Evolutionary conservation across 2,797 vertebrate genomes (phyloP), one percentile per base, ranked within the genome.

Genomic region (Crenuchus spilurus): DNA sequence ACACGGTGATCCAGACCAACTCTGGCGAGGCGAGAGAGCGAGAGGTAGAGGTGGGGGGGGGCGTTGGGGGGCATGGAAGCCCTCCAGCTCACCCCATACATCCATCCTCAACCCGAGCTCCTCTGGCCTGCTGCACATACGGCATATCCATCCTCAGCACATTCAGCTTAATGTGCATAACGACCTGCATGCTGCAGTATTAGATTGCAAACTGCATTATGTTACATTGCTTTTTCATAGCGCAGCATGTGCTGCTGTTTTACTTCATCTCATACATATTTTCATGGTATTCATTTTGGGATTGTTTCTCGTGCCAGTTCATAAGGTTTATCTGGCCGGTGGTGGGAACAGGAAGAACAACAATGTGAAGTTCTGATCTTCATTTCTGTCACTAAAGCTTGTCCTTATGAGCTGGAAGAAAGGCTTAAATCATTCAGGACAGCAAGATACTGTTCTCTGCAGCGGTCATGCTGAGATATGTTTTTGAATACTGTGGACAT

Each of bases 61-160:
- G 63, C 57, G 76, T 71, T 70, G 63, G 33, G 60, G 72, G 65
- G 72, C 77, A 83, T 83, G 82, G 79, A 81, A 80, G 68, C 65
- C 41, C 28, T 83, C 77, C 79, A 81, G 44, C 77, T 75, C 82
- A 81, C 77, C 70, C 77, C 72, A 83, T 83, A 74, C 75, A 83
- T 83, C 75, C 75, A 72, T 77, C 66, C 71, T 79, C 75, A 73
- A 69, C 63, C 24, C 51, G 72, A 67, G 71, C 74, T 68, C 57
- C 58, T 69, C 28, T 31, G 58, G 71, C 67, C 61, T 67, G 41
- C 74, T 74, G 71, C 37, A 10, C 80, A 80, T 75, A 79, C 62
- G 72, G 76, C 72, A 74, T 73, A 81, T 83, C 82, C 75, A 80
- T 79, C 82, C 75, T 74, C 75, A 81, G 75, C 77, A 81, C 72